Percentiles rank a stretch among this genome's conserved stretches.
Conservation (phyloP, 2,797 vertebrate genomes). For the Lates japonicus region DNA sequence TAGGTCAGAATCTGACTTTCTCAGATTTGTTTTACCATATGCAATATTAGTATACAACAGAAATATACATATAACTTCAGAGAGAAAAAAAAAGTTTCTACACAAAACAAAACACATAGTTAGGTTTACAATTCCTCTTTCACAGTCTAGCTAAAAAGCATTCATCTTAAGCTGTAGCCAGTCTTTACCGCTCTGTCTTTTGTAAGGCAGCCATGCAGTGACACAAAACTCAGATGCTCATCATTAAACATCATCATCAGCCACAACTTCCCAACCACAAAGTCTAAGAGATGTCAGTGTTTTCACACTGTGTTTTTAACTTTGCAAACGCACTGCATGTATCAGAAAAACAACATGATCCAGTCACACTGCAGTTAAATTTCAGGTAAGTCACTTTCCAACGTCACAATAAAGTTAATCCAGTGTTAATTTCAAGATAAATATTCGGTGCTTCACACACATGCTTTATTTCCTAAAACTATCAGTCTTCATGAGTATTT, state of each 20-base stretch:
- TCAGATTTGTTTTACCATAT: neutral
- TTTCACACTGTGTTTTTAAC: neutral
- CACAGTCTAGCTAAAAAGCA: neutral
- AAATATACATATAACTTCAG: neutral
- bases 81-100: neutral
- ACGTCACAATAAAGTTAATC: slow-evolving; percentile 22
- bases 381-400: neutral
- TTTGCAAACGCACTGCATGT: neutral
- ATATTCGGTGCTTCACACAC: slow-evolving; percentile 41
- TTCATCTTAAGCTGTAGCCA: neutral
- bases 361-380: neutral
- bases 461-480: slow-evolving; percentile 59
- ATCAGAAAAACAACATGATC: neutral
- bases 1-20: no score
- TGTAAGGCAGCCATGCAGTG: neutral
- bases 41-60: neutral
- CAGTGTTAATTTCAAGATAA: slow-evolving; percentile 32
- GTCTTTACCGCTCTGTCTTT: slow-evolving; percentile 2
- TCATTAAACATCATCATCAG: neutral
- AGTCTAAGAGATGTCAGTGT: neutral
- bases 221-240: slow-evolving; percentile 6
- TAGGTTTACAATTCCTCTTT: neutral
- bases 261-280: neutral
- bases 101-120: neutral
- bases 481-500: slow-evolving; percentile 12